phyloP scores from a whole-genome alignment of 2,113 vertebrate species.

The Lepisosteus oculatus region DNA sequence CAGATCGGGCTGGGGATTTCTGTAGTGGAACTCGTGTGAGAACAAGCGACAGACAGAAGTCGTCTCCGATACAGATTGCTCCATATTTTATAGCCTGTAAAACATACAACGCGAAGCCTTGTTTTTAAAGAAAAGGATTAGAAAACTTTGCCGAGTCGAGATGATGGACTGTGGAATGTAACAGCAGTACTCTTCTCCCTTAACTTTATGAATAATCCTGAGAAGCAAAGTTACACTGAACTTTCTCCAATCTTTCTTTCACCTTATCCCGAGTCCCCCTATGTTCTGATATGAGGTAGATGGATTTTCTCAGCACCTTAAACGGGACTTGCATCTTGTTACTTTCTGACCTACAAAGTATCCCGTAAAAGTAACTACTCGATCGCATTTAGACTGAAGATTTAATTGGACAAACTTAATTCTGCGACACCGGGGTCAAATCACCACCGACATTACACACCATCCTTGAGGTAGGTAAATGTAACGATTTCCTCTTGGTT shows the following conservation, averaged over 20 bases:
- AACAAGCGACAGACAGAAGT: constrained; percentile 36
- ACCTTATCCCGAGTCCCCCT: neutral
- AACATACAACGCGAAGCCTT: constrained; percentile 27
- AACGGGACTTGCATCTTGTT: constrained; percentile 30
- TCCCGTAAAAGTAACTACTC: constrained; percentile 16
- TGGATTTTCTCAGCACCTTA: constrained; percentile 41
- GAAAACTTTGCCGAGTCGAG: constrained; percentile 31
- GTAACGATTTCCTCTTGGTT: neutral
- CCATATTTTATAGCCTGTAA: constrained; percentile 20
- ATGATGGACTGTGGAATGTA: constrained; percentile 57
- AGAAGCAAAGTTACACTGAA: constrained; percentile 25
- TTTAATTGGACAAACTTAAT: constrained; percentile 11
- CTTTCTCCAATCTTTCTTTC: constrained; percentile 20
- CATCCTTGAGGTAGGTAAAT: constrained; percentile 4
- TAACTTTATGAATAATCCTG: constrained; percentile 30
- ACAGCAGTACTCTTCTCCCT: constrained; percentile 20
- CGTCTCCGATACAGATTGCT: constrained; percentile 22
- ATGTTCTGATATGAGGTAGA: constrained; percentile 33
- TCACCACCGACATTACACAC: neutral
- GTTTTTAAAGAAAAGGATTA: constrained; percentile 24
- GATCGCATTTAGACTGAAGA: constrained; percentile 12
- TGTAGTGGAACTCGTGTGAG: constrained; percentile 42
- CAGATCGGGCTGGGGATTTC: constrained; percentile 64
- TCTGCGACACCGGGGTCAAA: neutral
- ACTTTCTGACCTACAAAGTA: constrained; percentile 22